These are phyloP conservation scores for Callitettix versicolor DNA, from an alignment of 1,140 invertebrate genomes.

Conservation along the genomic window DNA sequence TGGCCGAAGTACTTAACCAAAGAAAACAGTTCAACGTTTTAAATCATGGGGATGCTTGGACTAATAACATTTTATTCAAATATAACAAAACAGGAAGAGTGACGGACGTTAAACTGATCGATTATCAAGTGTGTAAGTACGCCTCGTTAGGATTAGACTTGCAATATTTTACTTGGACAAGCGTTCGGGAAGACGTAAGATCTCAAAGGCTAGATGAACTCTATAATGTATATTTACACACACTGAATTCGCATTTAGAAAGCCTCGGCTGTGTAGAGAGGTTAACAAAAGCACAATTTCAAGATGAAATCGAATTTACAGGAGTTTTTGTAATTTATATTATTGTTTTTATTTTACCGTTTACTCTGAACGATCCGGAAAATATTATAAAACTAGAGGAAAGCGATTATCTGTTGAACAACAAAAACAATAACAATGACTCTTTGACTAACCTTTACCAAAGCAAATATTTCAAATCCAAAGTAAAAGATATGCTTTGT, in stretches of 20 bases:
- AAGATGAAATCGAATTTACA: not conserved
- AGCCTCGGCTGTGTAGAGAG: not conserved
- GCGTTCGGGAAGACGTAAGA: not conserved
- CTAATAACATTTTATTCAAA: constrained; percentile 29
- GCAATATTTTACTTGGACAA: not conserved
- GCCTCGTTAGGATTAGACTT: not conserved
- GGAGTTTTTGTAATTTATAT: too few species aligned
- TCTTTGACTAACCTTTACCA: too few species aligned
- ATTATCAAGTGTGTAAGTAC: not conserved
- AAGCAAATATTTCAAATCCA: too few species aligned
- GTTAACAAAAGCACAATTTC: not conserved
- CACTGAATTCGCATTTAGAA: not conserved
- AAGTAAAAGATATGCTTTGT: too few species aligned
- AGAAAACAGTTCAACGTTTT: constrained; percentile 25
- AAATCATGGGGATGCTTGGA: constrained; percentile 32
- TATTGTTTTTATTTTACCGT: too few species aligned
- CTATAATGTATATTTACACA: not conserved
- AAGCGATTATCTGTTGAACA: too few species aligned
- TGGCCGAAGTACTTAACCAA: not conserved
- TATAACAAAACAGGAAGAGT: constrained; percentile 7
- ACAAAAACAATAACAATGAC: too few species aligned
- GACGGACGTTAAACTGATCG: not conserved
- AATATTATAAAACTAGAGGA: too few species aligned
- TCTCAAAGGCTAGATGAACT: not conserved
- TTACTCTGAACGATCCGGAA: too few species aligned